Base-by-base conservation (phyloP, 2,797 vertebrate species). In the Neosilurus mollespiculum region DNA sequence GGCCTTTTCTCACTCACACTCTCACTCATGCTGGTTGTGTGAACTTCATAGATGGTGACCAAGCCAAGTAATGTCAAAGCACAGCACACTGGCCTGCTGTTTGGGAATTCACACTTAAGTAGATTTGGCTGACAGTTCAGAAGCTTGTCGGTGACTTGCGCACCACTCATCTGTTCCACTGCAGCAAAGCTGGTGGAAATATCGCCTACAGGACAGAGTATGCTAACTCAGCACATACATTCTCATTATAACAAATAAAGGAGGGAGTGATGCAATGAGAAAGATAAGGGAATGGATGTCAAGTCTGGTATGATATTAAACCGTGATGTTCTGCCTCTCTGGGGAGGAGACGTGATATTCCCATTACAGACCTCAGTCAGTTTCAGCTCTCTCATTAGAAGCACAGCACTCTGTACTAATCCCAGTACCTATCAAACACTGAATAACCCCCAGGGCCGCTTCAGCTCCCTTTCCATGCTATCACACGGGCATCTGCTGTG, bases 101-200 rank as follows among this genome's bases (percentile, higher is more conserved):
- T 81, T 24, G 80, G 24, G 65, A 81, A 84, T 87, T 82, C 86
- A 88, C 87, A 85, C 83, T 73, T 76, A 22, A 43, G 80, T 84
- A 59, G 51, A 20, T 87, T 64, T 73, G 78, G 78, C 88, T 71
- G 83, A 89, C 81, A 64, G 34, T 70, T 82, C 58, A 85, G 86
- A 85, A 86, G 82, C 58, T 84, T 84, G 69, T 85, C 22, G 9
- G 71, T 78, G 84, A 81, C 76, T 83, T 86, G 82, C 88, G 2
- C 43, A 61, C 64, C 61, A 69, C 83, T 84, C 83, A 84, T 83
- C 87, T 86, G 43, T 83, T 61, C 81, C 79, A 82, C 81, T 85
- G 83, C 26, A 65, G 78, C 61, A 49, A 80, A 30, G 56, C 59
- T 15, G 9, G 83, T 83, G 80, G 69, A 83, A 84, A 86, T 59